Evolutionary conservation across 2,797 vertebrate species (phyloP).

Genomic region (Argya squamiceps): DNA sequence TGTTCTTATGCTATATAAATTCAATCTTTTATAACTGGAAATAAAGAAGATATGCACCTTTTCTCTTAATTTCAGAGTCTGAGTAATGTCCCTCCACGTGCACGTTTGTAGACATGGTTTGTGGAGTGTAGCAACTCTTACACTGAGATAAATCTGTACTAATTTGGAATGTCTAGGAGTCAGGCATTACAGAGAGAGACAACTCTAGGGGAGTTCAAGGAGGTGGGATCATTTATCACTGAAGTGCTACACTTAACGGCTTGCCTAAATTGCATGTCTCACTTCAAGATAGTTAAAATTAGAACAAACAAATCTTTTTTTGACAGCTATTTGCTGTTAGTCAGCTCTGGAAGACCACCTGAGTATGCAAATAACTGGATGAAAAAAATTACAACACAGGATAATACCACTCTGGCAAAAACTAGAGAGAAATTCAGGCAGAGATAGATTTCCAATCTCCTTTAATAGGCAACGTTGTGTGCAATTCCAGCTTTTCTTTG

Average conservation of each 20-base stretch:
- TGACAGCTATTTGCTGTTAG: neutral
- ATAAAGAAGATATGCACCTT: neutral
- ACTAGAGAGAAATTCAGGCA: neutral
- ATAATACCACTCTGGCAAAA: neutral
- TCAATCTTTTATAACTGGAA: neutral
- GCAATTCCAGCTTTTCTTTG: neutral
- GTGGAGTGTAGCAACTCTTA: neutral
- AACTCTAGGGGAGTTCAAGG: neutral
- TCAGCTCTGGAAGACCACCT: neutral
- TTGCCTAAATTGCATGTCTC: neutral
- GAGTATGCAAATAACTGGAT: neutral
- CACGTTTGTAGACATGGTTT: neutral
- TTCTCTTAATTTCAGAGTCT: neutral
- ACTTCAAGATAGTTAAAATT: neutral
- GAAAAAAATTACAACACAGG: neutral
- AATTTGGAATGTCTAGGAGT: neutral
- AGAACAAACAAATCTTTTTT: neutral
- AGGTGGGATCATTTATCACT: neutral
- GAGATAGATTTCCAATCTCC: neutral
- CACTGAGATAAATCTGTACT: neutral
- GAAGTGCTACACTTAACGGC: neutral
- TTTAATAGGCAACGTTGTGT: neutral
- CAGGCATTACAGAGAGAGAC: neutral
- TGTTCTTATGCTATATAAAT: neutral
- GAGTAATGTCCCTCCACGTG: accelerated